Base-by-base conservation (phyloP, 30 jellyfish, hydroid and myxozoan species). In the Nemopilema nomurai region DNA sequence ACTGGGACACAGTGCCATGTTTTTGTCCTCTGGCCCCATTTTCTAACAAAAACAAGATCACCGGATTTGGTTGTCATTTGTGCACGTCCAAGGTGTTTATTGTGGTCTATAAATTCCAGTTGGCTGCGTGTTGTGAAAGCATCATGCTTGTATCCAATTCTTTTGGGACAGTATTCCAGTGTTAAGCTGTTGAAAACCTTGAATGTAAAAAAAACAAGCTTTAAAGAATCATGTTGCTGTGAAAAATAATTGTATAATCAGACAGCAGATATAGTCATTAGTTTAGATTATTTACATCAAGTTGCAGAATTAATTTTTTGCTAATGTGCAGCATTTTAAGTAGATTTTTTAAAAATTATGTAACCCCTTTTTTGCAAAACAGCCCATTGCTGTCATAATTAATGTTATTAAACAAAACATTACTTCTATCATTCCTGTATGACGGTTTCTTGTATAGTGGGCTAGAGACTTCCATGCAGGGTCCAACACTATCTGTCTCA, bases 161-260 rank as follows among this genome's bases (percentile, higher is more conserved):
- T 63, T 63, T 63, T 63, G 72, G 72, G 72, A n/a, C 72, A 63
- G 72, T 63, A 63, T 63, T 63, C 72, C 27, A 63, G 72, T 63
- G 72, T 63, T 63, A 63, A 63, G 72, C 72, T 63, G 72, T 63
- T 63, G 72, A 63, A 63, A 63, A 63, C 72, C 72, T 63, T 63
- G 29, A 63, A 63, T 63, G 72, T 63, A 63, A 63, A 63, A 51
- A n/a, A 41, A 41, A 41, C 57, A 41, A 41, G 57, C 57, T 41
- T 41, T 41, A 41, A 41, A 41, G 57, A 41, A 41, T 41, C 57
- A 41, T 41, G 57, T 41, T 41, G 9, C 57, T 41, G 57, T 41
- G 57, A 41, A 41, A 41, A 41, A 41, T 41, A 41, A 41, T 41
- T 41, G 57, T 41, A 41, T 41, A 41, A 41, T 41, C 57, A 41